Percentiles rank a stretch among this genome's conserved stretches.
Conservation (phyloP, 2,797 vertebrate genomes). For the Gallirallus australis region DNA sequence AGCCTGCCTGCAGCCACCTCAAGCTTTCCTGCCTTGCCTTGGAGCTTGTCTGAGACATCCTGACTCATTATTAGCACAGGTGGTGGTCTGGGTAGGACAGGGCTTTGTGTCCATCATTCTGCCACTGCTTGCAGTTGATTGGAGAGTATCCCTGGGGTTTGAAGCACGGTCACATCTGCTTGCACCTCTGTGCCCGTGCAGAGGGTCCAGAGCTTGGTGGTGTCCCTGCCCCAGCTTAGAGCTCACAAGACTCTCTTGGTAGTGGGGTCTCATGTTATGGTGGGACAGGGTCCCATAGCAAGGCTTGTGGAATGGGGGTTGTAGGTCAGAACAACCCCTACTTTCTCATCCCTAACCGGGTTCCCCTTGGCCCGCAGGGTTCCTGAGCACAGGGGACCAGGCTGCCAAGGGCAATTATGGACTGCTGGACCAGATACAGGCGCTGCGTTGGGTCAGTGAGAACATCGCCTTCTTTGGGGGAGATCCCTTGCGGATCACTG, state of each 20-base stretch:
- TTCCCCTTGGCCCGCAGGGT: constrained; percentile 82
- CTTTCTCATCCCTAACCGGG: constrained; percentile 17
- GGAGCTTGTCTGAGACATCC: not conserved
- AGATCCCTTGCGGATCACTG: constrained; percentile 95
- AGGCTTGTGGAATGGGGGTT: not conserved
- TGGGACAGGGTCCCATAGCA: not conserved
- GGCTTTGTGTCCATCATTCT: not conserved
- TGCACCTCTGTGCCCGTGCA: not conserved
- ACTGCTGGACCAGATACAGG: constrained; percentile 97
- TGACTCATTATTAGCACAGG: not conserved
- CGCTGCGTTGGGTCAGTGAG: constrained; percentile 97
- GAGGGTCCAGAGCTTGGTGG: not conserved
- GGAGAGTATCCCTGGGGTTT: not conserved
- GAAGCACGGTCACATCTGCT: not conserved
- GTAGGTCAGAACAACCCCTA: not conserved
- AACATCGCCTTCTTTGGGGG: constrained; percentile 99
- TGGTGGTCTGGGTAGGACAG: not conserved
- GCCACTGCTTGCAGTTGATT: not conserved
- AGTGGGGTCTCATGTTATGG: not conserved
- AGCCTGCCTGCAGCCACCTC: not conserved
- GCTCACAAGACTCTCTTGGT: not conserved
- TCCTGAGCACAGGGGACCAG: constrained; percentile 97
- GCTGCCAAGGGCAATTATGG: constrained; percentile 99
- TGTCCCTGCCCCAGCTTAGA: not conserved
- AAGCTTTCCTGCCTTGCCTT: not conserved